These are phyloP conservation scores for Solea solea DNA, from an alignment of 2,113 vertebrate genomes.

Conservation along the genomic window DNA sequence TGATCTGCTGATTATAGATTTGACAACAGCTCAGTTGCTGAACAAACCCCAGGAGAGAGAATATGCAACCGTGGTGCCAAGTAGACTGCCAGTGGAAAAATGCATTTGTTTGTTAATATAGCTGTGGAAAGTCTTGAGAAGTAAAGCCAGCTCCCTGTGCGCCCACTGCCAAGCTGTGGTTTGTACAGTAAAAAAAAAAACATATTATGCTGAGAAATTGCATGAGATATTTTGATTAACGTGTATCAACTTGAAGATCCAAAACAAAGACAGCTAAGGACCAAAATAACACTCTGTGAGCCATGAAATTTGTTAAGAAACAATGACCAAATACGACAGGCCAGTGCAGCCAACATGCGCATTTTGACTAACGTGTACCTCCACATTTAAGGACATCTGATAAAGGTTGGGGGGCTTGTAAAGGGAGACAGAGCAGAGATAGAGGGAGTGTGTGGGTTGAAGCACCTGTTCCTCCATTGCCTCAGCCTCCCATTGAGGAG, in stretches of 20 bases:
- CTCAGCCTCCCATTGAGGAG: conserved; percentile 72
- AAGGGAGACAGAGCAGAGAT: neutral
- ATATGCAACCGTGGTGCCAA: conserved; percentile 51
- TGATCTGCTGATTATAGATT: conserved; percentile 74
- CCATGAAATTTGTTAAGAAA: conserved; percentile 8
- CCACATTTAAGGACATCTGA: conserved; percentile 45
- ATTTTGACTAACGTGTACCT: neutral
- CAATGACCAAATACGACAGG: neutral
- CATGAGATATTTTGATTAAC: conserved; percentile 73
- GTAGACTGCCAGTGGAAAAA: conserved; percentile 63
- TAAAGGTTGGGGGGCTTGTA: conserved; percentile 7
- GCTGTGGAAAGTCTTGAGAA: conserved; percentile 71
- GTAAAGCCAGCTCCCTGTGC: conserved; percentile 50
- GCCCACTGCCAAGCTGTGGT: conserved; percentile 63
- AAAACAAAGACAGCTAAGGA: conserved; percentile 66
- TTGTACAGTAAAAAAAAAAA: conserved; percentile 52
- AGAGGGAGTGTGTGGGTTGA: conserved; percentile 36
- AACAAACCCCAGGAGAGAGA: conserved; percentile 63
- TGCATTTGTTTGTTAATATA: conserved; percentile 71
- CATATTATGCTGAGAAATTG: conserved; percentile 61
- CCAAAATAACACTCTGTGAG: conserved; percentile 57
- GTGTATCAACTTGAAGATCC: conserved; percentile 65
- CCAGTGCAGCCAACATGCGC: neutral
- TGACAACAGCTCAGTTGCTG: conserved; percentile 66
- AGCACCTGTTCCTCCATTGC: conserved; percentile 74